Conservation (phyloP, 2,113 vertebrate species). For the Mastomys coucha region DNA sequence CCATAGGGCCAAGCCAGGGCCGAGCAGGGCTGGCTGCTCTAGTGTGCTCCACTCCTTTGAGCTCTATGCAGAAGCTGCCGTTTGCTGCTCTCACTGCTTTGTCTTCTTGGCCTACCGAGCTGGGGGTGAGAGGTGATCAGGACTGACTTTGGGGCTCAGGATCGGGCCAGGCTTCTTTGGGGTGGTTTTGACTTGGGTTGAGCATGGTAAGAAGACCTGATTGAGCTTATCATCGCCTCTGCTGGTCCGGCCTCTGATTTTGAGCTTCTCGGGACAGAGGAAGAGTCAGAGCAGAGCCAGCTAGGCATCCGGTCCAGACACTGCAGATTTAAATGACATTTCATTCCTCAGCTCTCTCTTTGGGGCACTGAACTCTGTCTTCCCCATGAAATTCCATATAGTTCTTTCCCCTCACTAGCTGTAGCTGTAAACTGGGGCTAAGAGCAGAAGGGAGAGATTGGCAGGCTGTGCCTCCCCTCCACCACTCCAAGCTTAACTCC, state of each 20-base stretch:
- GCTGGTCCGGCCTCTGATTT: not conserved
- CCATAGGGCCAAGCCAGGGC: not conserved
- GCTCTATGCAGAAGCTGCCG: not conserved
- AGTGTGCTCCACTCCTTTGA: not conserved
- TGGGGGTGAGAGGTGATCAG: not conserved
- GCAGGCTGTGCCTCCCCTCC: not conserved
- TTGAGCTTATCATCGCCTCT: rapidly evolving
- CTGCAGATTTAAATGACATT: too few relatives aligned
- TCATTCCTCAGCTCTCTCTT: not conserved
- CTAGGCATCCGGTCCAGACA: not conserved
- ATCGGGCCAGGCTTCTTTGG: not conserved
- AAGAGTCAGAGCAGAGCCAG: not conserved
- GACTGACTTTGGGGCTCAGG: not conserved
- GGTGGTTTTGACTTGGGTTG: not conserved
- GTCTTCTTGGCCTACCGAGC: not conserved
- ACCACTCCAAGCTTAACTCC: not conserved
- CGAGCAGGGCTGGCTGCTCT: not conserved
- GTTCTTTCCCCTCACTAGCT: not conserved
- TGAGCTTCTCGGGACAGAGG: not conserved
- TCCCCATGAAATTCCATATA: not conserved
- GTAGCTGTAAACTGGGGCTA: not conserved
- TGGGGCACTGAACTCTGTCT: not conserved
- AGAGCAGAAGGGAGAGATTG: not conserved
- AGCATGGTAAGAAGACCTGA: not conserved
- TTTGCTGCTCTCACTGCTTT: not conserved